Evolutionary conservation across 2,113 vertebrate species (phyloP), one percentile per base, ranked within the genome.

Genomic region (Condylura cristata): DNA sequence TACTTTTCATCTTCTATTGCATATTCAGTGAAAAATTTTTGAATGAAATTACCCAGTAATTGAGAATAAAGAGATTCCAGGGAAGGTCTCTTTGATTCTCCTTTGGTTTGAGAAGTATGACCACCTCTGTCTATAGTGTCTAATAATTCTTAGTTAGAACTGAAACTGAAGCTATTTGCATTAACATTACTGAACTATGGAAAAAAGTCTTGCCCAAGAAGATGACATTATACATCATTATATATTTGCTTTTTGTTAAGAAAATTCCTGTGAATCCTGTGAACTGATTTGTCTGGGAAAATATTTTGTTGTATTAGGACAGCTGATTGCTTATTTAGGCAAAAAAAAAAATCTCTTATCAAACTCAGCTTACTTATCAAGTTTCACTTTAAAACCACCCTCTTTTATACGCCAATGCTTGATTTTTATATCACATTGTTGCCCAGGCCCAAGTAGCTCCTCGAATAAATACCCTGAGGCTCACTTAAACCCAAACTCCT

Each of bases 291-390:
- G 6, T 65, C 28, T 86, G 20, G 24, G 6, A 2, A 93, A 89
- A 46, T 89, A 91, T 32, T 63, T 91, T 75, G n/a, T 84, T n/a
- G 9, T 93, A 26, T 71, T 37, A 93, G n/a, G 44, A 86, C 6
- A 86, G 34, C 3, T 39, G 48, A 83, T 86, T 60, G 41, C 32
- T 91, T 61, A 71, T 13, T 4, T 56, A 75, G 16, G 5, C 46
- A 86, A 76, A 89, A 11, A 86, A 76, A 89, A 11, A 72, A 82
- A 6, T 89, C 30, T 53, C 9, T 85, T 90, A 16, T 48, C 41
- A 70, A 65, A 81, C 37, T 41, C 7, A 86, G 12, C 66, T 95
- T 76, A 58, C 34, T 87, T 92, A 72, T 13, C 48, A 76, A 66
- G 71, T 46, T 28, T 86, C 12, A 53, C 11, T 20, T 93, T 24